Base-by-base conservation (phyloP, 2,888 invertebrate species). In the Cyrtodaria siliqua region DNA sequence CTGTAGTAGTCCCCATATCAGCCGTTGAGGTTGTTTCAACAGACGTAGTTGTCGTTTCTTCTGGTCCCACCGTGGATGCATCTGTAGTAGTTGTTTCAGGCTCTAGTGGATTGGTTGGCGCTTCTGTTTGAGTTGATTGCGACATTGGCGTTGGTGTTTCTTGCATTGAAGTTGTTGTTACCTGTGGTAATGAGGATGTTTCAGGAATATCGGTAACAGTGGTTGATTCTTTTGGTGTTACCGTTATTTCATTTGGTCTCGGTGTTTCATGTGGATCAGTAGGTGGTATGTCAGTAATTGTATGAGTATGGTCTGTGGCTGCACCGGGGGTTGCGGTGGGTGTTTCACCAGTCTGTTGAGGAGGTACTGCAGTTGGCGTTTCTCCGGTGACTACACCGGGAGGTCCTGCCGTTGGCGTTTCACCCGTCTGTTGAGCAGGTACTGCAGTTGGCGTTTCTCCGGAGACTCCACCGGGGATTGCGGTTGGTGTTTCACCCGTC, bases 101-200 rank as follows among this genome's bases (percentile, higher is more conserved):
- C 20, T 18, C 26, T n/a, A 14, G 24, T 2, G 53, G 27, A 23
- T 42, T 40, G 4, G 42, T 23, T 27, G n/a, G 9, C 4, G 59
- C 49, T 42, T 47, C 56, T 26, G 57, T n/a, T n/a, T n/a, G n/a
- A n/a, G n/a, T n/a, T n/a, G n/a, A n/a, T n/a, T n/a, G n/a, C n/a
- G n/a, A 12, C 23, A 60, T 23, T n/a, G 49, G 23, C 18, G 38
- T 40, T 18, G 47, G 40, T 60, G 24, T 16, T 38, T 50, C 12
- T 44, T 38, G 18, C 9, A 57, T 52, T 33, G 12, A 12, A 2
- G 53, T 40, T 52, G 53, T 47, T 33, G 61, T 27, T 20, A 61
- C 20, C 33, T 12, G 27, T 1, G 47, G 4, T n/a, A 27, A 20
- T 52, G 38, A 26, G 9, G 38, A 20, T 20, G 55, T 18, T 44